Evolutionary conservation across 2,797 vertebrate species (phyloP).

Genomic region (Catostomus latipinnis): DNA sequence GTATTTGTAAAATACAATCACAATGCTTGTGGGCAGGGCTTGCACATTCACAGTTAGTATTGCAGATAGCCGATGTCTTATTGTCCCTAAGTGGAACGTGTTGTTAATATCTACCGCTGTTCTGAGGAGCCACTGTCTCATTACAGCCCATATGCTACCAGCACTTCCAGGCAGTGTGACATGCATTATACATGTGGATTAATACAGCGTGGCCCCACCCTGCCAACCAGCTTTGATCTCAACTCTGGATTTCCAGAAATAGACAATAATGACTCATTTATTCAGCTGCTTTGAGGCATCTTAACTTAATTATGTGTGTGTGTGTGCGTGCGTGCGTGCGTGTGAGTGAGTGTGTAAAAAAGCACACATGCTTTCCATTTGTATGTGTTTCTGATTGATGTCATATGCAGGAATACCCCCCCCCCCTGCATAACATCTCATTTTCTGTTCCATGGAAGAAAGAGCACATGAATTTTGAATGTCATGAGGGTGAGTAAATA

Average conservation of each 20-base stretch:
- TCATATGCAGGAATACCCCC: not conserved
- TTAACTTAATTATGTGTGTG: slow-evolving; percentile 35
- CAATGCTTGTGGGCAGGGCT: not conserved
- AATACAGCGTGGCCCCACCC: slow-evolving; percentile 69
- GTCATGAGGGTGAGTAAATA: too few species aligned
- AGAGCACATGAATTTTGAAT: not conserved
- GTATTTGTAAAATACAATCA: not conserved
- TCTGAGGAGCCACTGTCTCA: slow-evolving; percentile 36
- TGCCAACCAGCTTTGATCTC: slow-evolving; percentile 72
- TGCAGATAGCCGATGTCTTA: slow-evolving; percentile 24
- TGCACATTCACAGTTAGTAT: slow-evolving; percentile 15
- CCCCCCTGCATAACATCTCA: too few species aligned
- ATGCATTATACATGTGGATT: slow-evolving; percentile 77
- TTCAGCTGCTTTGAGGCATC: slow-evolving; percentile 32
- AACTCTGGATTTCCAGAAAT: slow-evolving; percentile 68
- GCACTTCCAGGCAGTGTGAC: slow-evolving; percentile 61
- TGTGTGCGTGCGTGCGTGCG: not conserved
- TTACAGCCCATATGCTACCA: slow-evolving; percentile 54
- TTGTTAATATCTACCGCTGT: slow-evolving; percentile 51
- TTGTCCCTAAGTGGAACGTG: slow-evolving; percentile 53
- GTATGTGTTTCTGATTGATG: slow-evolving; percentile 1
- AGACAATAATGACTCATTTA: slow-evolving; percentile 70
- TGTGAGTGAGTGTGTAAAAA: slow-evolving; percentile 18
- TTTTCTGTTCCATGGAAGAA: too few species aligned
- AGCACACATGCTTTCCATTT: slow-evolving; percentile 6